phyloP scores from a whole-genome alignment of 2,888 invertebrate genomes.

The Tethea ocularis region DNA sequence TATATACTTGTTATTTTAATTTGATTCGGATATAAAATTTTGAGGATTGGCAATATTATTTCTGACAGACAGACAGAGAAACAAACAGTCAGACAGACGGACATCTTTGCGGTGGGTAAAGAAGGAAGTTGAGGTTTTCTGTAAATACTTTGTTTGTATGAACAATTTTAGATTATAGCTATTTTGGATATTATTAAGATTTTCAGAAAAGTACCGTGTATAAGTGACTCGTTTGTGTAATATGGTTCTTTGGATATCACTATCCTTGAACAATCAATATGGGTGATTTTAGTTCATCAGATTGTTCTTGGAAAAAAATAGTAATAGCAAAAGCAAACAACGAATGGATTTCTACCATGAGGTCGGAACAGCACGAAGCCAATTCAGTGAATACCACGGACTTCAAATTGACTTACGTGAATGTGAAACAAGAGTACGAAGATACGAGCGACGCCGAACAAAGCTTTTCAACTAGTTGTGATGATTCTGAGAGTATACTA shows the following conservation, averaged over 20 bases:
- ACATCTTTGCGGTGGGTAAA: not conserved
- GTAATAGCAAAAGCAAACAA: conserved; percentile 71
- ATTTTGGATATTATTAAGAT: not conserved
- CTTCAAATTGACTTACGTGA: conserved; percentile 40
- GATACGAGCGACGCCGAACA: conserved; percentile 26
- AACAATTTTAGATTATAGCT: not conserved
- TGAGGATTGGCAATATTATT: too few relatives aligned
- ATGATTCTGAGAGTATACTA: conserved; percentile 46
- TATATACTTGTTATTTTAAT: too few relatives aligned
- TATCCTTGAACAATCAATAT: conserved; percentile 79
- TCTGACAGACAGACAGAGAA: too few relatives aligned
- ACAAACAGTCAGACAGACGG: too few relatives aligned
- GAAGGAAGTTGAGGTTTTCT: not conserved
- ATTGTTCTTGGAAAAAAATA: conserved; percentile 77
- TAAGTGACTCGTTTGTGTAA: conserved; percentile 32
- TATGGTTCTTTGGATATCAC: conserved; percentile 78
- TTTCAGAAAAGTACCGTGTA: conserved; percentile 15
- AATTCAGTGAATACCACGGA: conserved; percentile 36
- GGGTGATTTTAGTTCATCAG: conserved; percentile 68
- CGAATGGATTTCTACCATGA: conserved; percentile 66
- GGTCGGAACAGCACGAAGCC: conserved; percentile 38
- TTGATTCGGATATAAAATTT: too few relatives aligned
- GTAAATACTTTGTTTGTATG: conserved; percentile 1
- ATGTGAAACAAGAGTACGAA: conserved; percentile 50
- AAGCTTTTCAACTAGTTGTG: conserved; percentile 15